phyloP scores from a whole-genome alignment of 2,113 vertebrate genomes.

The Protobothrops mucrosquamatus region DNA sequence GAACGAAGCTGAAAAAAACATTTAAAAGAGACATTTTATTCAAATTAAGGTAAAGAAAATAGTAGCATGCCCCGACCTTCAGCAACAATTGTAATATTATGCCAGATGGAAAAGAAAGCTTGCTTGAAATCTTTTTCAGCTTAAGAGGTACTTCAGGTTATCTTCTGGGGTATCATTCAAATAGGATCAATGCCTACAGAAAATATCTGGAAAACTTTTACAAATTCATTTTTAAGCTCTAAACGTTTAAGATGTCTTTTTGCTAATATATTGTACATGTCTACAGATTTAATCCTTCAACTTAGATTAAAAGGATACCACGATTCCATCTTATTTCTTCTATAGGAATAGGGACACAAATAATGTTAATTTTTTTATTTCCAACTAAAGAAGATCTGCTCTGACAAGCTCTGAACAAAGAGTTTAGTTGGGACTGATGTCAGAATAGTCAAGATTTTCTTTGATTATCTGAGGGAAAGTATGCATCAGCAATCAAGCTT shows the following conservation, averaged over 20 bases:
- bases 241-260: background rate
- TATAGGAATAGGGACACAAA: background rate
- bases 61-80: background rate
- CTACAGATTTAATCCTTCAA: background rate
- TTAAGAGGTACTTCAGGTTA: background rate
- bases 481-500: background rate
- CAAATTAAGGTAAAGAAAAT: background rate
- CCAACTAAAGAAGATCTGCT: background rate
- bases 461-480: background rate
- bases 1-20: constrained; percentile 79
- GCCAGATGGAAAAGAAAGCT: background rate
- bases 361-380: background rate
- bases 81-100: background rate
- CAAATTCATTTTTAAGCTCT: background rate
- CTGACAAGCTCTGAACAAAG: background rate
- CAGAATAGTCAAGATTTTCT: background rate
- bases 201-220: background rate
- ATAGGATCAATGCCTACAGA: background rate
- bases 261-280: background rate
- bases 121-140: background rate
- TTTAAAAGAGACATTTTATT: background rate
- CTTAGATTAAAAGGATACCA: background rate
- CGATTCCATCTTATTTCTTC: background rate
- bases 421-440: background rate
- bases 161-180: background rate